Evolutionary conservation across 2,888 invertebrate species (phyloP), one percentile per base, ranked within the genome.

Genomic region (Agonopterix subpropinquella): DNA sequence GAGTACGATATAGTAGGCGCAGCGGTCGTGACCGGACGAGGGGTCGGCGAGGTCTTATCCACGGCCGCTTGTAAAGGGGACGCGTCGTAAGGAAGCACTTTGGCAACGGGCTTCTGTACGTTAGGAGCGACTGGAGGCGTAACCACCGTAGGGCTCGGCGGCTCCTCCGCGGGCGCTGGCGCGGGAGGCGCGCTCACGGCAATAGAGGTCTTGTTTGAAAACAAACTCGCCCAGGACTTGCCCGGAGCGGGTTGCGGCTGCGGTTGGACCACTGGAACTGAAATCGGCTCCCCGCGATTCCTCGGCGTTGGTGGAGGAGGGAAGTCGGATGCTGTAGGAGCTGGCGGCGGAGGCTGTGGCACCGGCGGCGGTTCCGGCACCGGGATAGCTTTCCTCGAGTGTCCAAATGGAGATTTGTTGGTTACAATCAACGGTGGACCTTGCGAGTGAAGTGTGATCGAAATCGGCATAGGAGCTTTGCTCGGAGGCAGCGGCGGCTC

Each of bases 211-310:
- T 85, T 85, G 51, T 64, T 89, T 2, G 85, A 89, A 72, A 93
- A 93, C 11, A 93, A 67, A 72, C 93, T 92, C 1, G 93, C 92
- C 93, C 93, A 93, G 0, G 93, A 92, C 47, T 91, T 87, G 53
- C 89, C 80, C 11, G 88, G 71, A 0, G 86, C 83, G 0, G 86
- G 82, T 53, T 76, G 81, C 1, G 80, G 84, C 51, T 80, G 86
- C 4, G 80, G 77, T 44, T 67, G 67, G 1, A 74, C 64, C 4
- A 71, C 70, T 2, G 81, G 77, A 0, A 81, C 60, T 1, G 85
- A 80, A 1, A 61, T 45, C 0, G 78, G 71, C 44, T 85, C 87
- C 1, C 77, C 79, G 35, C 81, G 74, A 57, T 82, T 79, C 39
- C 87, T 73, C 0, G 88, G 88, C 1, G 87, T 87, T 0, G 88